phyloP scores from a whole-genome alignment of 2,888 invertebrate genomes.

The Chrysomela aeneicollis region DNA sequence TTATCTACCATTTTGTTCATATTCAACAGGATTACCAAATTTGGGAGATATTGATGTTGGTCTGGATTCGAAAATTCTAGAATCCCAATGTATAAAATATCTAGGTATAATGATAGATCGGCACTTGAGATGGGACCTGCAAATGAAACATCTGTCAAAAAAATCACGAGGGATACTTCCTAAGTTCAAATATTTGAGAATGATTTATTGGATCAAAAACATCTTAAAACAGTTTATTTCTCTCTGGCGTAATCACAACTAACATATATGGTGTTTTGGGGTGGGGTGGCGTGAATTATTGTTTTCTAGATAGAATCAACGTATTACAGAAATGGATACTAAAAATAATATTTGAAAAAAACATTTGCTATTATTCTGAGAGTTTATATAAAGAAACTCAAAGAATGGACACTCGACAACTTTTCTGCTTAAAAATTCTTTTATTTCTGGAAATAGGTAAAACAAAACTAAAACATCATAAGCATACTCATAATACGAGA shows the following conservation, averaged over 20 bases:
- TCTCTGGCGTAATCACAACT: not conserved
- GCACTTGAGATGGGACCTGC: too few species aligned
- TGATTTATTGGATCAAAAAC: not conserved
- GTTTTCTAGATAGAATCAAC: not conserved
- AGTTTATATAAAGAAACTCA: too few species aligned
- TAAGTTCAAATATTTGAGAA: not conserved
- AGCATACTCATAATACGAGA: not conserved
- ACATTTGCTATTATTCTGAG: too few species aligned
- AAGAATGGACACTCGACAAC: not conserved
- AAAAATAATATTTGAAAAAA: too few species aligned
- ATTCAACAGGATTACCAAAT: not conserved
- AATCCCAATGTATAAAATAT: too few species aligned
- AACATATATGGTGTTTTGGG: not conserved
- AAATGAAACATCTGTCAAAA: not conserved
- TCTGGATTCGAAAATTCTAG: too few species aligned
- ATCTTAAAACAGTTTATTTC: too few species aligned
- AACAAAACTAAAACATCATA: not conserved
- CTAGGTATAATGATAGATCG: too few species aligned
- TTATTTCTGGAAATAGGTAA: not conserved
- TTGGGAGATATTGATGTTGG: not conserved
- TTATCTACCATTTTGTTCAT: conserved; percentile 4
- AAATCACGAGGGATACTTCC: conserved; percentile 5
- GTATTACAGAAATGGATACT: too few species aligned
- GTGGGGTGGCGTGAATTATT: not conserved
- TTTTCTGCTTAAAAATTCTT: not conserved